A percentile compares a stretch with the other conserved stretches of the same genome.
Evolutionary conservation across 2,888 invertebrate species (phyloP).

Genomic region (Notocelia uddmanniana): DNA sequence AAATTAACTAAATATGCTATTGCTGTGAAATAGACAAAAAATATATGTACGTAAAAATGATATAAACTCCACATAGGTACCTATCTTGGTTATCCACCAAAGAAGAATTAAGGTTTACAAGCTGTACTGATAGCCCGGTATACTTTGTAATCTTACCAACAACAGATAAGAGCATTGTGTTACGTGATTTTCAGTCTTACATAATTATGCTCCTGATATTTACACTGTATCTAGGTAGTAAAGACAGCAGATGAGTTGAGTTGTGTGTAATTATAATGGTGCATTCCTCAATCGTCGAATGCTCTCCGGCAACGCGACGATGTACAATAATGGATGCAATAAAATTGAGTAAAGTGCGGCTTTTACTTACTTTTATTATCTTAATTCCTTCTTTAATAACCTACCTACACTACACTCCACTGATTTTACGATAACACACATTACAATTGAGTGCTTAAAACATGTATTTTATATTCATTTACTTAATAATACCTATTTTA

Average conservation of each 20-base stretch:
- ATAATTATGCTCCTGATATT: neutral
- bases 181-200: neutral
- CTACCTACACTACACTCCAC: neutral
- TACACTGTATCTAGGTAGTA: neutral
- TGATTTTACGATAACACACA: slow-evolving; percentile 18
- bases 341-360: slow-evolving; percentile 9
- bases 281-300: neutral
- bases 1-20: too few relatives aligned
- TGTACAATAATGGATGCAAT: slow-evolving; percentile 17
- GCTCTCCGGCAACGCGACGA: neutral
- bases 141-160: neutral
- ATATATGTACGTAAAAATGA: too few relatives aligned
- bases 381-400: slow-evolving; percentile 11
- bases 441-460: slow-evolving; percentile 2
- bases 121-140: too few relatives aligned
- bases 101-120: too few relatives aligned
- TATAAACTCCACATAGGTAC: too few relatives aligned
- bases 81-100: too few relatives aligned
- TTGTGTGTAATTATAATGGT: neutral
- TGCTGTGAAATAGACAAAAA: too few relatives aligned
- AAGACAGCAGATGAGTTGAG: neutral
- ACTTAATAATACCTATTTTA: neutral
- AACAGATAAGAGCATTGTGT: neutral
- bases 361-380: slow-evolving; percentile 13
- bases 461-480: slow-evolving; percentile 8